phyloP scores from a whole-genome alignment of 2,888 invertebrate genomes.

The Cataglyphis altisquamis region DNA sequence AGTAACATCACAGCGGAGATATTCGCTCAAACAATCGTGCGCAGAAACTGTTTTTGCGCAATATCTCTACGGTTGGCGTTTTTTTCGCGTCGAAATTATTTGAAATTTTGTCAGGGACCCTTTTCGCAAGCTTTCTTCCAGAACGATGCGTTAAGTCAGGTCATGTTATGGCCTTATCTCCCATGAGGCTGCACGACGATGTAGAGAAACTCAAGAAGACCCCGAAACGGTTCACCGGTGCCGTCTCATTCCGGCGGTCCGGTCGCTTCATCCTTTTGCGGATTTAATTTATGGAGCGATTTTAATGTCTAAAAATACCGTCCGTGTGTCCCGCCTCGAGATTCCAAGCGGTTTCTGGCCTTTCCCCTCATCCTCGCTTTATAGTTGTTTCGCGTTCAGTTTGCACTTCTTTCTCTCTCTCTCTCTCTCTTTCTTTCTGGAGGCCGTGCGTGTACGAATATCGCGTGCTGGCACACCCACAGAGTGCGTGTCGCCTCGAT shows the following conservation, averaged over 20 bases:
- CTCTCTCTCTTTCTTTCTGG: constrained; percentile 22
- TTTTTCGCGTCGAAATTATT: constrained; percentile 39
- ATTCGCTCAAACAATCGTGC: constrained; percentile 37
- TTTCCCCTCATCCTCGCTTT: constrained; percentile 49
- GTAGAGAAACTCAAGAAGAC: constrained; percentile 77
- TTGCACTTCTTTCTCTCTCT: constrained; percentile 19
- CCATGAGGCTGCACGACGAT: constrained; percentile 68
- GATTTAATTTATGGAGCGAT: constrained; percentile 84
- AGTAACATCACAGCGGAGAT: constrained; percentile 41
- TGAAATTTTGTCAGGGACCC: constrained; percentile 31
- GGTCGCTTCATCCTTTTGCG: constrained; percentile 77
- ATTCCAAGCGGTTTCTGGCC: constrained; percentile 74
- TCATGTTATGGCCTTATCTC: constrained; percentile 83
- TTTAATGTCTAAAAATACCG: constrained; percentile 84
- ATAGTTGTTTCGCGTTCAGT: constrained; percentile 43
- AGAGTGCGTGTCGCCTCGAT: constrained; percentile 34
- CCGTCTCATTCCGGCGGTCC: constrained; percentile 76
- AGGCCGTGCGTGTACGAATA: constrained; percentile 20
- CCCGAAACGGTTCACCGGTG: constrained; percentile 74
- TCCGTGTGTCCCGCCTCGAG: constrained; percentile 64
- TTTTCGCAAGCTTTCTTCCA: constrained; percentile 30
- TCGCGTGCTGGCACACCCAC: constrained; percentile 42
- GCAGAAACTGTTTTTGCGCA: constrained; percentile 17
- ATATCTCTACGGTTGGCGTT: not conserved
- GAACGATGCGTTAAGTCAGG: constrained; percentile 82